A percentile compares a stretch with the other conserved stretches of the same genome.
phyloP scores from a whole-genome alignment of 2,797 vertebrate genomes.

The Melanotaenia pygmaea region DNA sequence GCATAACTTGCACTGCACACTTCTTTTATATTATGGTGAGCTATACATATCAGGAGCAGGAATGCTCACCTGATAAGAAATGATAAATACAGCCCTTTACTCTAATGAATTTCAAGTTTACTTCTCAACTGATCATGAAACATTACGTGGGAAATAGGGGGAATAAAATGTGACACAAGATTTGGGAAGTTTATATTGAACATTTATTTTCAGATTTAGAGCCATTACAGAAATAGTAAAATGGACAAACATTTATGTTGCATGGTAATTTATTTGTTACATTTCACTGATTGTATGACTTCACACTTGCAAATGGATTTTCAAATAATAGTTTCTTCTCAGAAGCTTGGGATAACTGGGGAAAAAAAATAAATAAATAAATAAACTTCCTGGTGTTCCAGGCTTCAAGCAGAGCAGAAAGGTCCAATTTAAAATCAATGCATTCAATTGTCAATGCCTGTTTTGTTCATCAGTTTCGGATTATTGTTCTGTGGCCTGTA shows the following conservation, averaged over 20 bases:
- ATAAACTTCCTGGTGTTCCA: neutral
- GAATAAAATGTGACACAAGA: neutral
- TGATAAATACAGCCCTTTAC: neutral
- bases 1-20: neutral
- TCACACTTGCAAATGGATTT: neutral
- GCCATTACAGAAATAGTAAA: neutral
- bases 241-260: neutral
- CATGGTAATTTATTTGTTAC: neutral
- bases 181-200: neutral
- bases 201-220: neutral
- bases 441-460: neutral
- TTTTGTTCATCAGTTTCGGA: conserved; percentile 49
- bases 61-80: neutral
- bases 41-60: neutral
- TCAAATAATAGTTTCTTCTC: neutral
- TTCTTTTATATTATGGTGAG: neutral
- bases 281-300: conserved; percentile 4
- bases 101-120: neutral
- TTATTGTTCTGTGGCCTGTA: conserved; percentile 41
- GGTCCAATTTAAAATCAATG: neutral
- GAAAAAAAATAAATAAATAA: too few relatives aligned
- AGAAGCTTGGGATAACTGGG: neutral
- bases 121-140: neutral
- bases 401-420: neutral
- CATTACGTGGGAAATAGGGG: neutral